Conservation (phyloP, 2,888 invertebrate genomes). For the Tipula vernalis region DNA sequence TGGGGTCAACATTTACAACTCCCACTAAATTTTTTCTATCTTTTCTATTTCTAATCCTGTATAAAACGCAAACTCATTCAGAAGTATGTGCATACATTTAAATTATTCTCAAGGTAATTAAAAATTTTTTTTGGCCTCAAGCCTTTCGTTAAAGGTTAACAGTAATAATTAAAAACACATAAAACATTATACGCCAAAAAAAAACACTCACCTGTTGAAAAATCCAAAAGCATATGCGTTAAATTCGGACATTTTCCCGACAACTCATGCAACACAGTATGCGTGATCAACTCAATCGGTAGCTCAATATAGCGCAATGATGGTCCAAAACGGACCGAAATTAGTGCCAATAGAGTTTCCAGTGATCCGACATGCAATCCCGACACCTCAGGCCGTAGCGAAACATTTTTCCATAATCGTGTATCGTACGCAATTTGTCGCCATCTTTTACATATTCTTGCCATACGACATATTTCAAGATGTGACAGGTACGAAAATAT, state of each 20-base stretch:
- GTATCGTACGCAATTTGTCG: conserved; percentile 91
- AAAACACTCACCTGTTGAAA: conserved; percentile 60
- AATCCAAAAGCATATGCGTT: conserved; percentile 92
- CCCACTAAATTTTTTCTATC: too few relatives aligned
- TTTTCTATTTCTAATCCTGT: too few relatives aligned
- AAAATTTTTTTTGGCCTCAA: too few relatives aligned
- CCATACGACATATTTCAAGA: conserved; percentile 86
- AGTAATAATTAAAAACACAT: too few relatives aligned
- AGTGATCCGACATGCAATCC: conserved; percentile 60
- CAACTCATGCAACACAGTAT: conserved; percentile 91
- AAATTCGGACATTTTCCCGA: conserved; percentile 92
- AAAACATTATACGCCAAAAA: too few relatives aligned
- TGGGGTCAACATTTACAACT: too few relatives aligned
- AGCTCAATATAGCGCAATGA: conserved; percentile 84
- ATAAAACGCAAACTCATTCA: too few relatives aligned
- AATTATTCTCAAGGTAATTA: too few relatives aligned
- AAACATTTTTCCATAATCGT: conserved; percentile 89
- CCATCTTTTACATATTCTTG: conserved; percentile 93
- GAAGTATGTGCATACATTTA: too few relatives aligned
- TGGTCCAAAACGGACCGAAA: conserved; percentile 78
- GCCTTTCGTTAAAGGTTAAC: too few relatives aligned
- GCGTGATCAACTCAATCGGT: conserved; percentile 92
- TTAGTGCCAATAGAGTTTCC: conserved; percentile 75
- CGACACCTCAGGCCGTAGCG: conserved; percentile 90
- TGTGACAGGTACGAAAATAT: conserved; percentile 92